phyloP scores from a whole-genome alignment of 2,797 vertebrate species.

The Anguilla pacifica region DNA sequence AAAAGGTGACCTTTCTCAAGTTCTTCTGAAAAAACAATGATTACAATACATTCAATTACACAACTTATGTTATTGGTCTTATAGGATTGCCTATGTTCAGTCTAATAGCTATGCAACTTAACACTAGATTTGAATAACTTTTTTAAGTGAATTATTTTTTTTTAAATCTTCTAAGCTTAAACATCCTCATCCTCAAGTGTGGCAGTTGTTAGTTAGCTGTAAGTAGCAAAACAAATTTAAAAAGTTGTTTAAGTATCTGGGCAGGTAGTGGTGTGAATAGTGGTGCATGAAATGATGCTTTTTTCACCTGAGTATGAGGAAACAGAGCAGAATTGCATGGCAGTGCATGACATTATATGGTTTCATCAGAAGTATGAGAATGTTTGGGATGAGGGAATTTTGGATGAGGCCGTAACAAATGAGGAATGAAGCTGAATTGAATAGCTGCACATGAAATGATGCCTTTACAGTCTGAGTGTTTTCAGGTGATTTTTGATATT shows the following conservation, averaged over 20 bases:
- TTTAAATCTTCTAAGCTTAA: background rate
- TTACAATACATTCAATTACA: background rate
- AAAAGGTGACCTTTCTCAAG: background rate
- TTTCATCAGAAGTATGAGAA: background rate
- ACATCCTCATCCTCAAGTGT: background rate
- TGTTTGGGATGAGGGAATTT: background rate
- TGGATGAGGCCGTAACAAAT: background rate
- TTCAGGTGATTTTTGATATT: background rate
- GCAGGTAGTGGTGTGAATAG: background rate
- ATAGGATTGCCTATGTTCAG: background rate
- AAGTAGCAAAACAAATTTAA: background rate
- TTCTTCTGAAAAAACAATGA: background rate
- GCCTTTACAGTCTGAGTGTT: background rate
- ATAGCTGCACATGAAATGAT: background rate
- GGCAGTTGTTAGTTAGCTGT: background rate
- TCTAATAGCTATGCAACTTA: background rate
- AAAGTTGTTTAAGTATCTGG: background rate
- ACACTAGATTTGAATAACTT: background rate
- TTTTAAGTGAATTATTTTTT: background rate
- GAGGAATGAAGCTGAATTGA: background rate
- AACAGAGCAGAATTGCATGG: background rate
- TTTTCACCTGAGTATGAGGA: background rate
- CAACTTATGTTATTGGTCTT: background rate
- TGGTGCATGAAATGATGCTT: background rate
- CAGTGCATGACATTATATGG: background rate